Evolutionary conservation across 2,113 vertebrate genomes (phyloP), one percentile per base, ranked within the genome.

Genomic region (Channa maculata): DNA sequence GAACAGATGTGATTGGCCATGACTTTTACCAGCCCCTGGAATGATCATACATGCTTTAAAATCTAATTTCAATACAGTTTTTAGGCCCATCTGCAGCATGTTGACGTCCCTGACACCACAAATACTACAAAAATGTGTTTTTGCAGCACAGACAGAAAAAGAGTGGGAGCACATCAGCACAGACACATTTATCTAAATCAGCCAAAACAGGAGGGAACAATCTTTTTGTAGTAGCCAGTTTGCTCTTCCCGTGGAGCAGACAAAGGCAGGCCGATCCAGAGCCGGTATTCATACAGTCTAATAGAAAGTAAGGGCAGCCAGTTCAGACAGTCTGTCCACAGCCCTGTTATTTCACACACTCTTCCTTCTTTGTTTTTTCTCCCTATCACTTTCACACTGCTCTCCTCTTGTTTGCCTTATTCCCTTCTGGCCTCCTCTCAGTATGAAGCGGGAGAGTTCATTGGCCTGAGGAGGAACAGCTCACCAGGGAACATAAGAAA

Each of bases 201-300:
- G 67, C 33, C 48, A 67, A 71, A 64, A 71, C 65, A 65, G 52
- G 10, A 66, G 34, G 72, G 38, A 48, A 65, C 55, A n/a, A 61
- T 60, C 44, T 39, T 4, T 6, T 68, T 59, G 49, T 13, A 12
- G 58, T 9, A 41, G 76, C 78, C 85, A 71, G 59, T 53, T 51
- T 37, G 65, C 51, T 81, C 58, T 66, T 55, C 73, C 70, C 71
- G 55, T 63, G 61, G 61, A 15, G 24, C 2, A 39, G 85, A 84
- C 88, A 88, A 75, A 83, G 65, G 14, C 60, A 41, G 76, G 13
- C 24, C 79, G 51, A 33, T 15, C 37, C 11, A 61, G 83, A 50
- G 82, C 58, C 71, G 64, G 84, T 66, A 83, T 84, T 79, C 84
- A 92, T 51, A 64, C 53, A 78, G 64, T 68, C 39, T 80, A 75